These are phyloP conservation scores for Sarcophaga peregrina DNA, from an alignment of 1,140 invertebrate species.

Conservation along the genomic window DNA sequence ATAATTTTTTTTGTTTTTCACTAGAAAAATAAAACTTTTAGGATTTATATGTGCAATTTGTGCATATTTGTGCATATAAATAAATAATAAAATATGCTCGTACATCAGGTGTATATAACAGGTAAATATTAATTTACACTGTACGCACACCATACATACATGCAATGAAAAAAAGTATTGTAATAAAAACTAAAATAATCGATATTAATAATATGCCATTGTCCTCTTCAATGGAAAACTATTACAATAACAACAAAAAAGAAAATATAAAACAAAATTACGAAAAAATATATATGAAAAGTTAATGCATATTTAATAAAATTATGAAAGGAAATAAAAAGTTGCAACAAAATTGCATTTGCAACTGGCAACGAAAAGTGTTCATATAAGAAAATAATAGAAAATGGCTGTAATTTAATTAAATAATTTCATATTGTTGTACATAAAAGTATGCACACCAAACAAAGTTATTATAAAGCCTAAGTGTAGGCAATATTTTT, in stretches of 20 bases:
- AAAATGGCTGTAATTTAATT: conserved; percentile 11
- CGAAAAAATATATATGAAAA: too few species aligned
- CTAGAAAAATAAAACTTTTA: too few species aligned
- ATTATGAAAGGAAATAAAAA: conserved; percentile 3
- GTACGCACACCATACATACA: too few species aligned
- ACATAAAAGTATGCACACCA: neutral
- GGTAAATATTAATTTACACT: conserved; percentile 9
- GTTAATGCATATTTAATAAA: neutral
- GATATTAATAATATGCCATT: neutral
- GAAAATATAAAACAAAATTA: neutral
- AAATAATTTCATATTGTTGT: neutral
- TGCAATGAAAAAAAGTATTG: neutral
- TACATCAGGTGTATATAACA: neutral
- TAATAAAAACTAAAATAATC: neutral
- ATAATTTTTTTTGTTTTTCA: too few species aligned
- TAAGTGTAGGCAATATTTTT: conserved; percentile 8
- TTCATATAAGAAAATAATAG: neutral
- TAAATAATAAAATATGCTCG: neutral
- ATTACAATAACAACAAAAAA: neutral
- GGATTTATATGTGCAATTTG: too few species aligned
- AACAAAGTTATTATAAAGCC: neutral
- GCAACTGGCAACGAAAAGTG: neutral
- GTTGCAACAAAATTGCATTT: neutral
- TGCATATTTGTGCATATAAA: too few species aligned
- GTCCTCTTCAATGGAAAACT: neutral